phyloP scores from a whole-genome alignment of 2,797 vertebrate genomes.

The Australoheros facetus region DNA sequence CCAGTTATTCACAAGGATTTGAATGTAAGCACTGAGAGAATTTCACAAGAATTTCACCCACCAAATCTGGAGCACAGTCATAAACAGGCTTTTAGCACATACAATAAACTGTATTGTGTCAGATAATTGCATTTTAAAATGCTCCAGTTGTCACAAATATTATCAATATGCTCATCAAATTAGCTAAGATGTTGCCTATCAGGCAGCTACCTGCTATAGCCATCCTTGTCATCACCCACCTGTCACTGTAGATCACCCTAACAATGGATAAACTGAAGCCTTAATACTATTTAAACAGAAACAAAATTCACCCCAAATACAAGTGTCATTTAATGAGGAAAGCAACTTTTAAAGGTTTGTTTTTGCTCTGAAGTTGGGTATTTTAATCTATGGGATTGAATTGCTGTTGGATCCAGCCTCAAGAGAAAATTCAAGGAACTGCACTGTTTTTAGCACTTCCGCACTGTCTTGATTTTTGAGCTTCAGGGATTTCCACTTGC shows the following conservation, averaged over 20 bases:
- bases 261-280: not conserved
- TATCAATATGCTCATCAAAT: not conserved
- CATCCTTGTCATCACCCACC: not conserved
- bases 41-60: no score
- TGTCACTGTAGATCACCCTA: not conserved
- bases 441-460: not conserved
- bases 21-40: no score
- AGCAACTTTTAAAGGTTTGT: not conserved
- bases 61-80: no score
- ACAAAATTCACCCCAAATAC: not conserved
- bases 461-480: not conserved
- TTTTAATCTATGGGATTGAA: not conserved
- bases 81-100: no score
- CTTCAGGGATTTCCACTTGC: not conserved
- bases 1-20: no score
- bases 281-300: not conserved
- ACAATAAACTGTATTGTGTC: no score
- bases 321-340: not conserved
- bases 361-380: not conserved
- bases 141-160: not conserved
- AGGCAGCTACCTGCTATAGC: not conserved
- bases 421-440: not conserved
- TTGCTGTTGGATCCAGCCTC: not conserved
- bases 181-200: no score
- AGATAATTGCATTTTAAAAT: not conserved